These are phyloP conservation scores for Tipula lateralis DNA, from an alignment of 2,888 invertebrate genomes.

Conservation along the genomic window DNA sequence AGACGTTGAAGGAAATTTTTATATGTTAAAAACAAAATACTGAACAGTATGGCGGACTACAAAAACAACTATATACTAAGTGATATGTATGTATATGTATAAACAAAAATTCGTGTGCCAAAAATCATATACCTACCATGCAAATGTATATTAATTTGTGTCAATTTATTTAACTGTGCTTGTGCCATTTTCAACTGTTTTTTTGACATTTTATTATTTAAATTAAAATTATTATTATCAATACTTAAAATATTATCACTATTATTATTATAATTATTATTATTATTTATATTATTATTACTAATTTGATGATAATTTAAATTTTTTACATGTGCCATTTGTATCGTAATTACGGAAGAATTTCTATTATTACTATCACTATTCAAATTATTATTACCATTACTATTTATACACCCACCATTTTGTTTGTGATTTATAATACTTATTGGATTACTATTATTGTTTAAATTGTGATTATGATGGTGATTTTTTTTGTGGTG, in stretches of 20 bases:
- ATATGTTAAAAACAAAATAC: neutral
- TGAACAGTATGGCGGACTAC: neutral
- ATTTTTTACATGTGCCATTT: conserved; percentile 20
- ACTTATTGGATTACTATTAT: conserved; percentile 15
- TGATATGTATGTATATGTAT: no score
- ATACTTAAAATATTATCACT: conserved; percentile 25
- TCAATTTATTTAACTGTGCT: conserved; percentile 68
- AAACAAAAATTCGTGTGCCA: conserved; percentile 3
- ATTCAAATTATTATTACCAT: conserved; percentile 25
- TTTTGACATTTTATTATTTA: conserved; percentile 53
- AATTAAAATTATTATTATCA: conserved; percentile 27
- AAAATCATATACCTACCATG: conserved; percentile 60
- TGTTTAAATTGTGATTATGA: conserved; percentile 34
- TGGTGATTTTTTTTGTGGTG: neutral
- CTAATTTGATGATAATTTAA: conserved; percentile 30
- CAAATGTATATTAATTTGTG: conserved; percentile 75
- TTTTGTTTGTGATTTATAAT: conserved; percentile 25
- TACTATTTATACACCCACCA: conserved; percentile 24
- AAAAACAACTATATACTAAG: neutral
- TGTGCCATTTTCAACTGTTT: conserved; percentile 65
- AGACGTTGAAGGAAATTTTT: neutral
- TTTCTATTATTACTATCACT: conserved; percentile 29
- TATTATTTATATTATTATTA: conserved; percentile 31
- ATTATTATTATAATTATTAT: conserved; percentile 30
- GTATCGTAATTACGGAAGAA: conserved; percentile 7